phyloP scores from a whole-genome alignment of 2,113 vertebrate genomes.

The Psittacula cyanocephala region DNA sequence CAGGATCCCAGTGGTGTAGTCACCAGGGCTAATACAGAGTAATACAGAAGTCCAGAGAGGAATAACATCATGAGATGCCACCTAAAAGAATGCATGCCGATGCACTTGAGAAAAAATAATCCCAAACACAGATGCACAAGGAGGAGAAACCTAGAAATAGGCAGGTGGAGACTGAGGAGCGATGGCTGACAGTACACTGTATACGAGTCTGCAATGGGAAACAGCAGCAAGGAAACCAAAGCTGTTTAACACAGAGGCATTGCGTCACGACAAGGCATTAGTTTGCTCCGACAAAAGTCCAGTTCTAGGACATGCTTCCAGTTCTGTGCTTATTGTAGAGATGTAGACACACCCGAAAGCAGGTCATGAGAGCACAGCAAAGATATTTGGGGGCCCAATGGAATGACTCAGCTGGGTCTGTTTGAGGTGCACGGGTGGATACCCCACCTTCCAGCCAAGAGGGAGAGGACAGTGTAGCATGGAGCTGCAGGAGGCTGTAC shows the following conservation, averaged over 20 bases:
- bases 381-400: neutral
- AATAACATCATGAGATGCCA: conserved; percentile 73
- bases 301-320: conserved; percentile 31
- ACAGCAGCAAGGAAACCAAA: conserved; percentile 67
- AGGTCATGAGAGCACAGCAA: conserved; percentile 40
- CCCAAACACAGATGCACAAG: conserved; percentile 70
- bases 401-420: neutral
- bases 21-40: neutral
- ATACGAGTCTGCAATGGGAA: conserved; percentile 64
- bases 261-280: conserved; percentile 41
- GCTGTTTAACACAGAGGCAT: conserved; percentile 63
- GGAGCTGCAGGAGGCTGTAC: conserved; percentile 49
- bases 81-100: conserved; percentile 56
- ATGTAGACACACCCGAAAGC: conserved; percentile 30
- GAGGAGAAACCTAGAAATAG: conserved; percentile 65
- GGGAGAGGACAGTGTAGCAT: neutral
- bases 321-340: conserved; percentile 9
- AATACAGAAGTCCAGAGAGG: conserved; percentile 43
- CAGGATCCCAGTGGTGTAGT: neutral
- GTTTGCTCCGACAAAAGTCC: neutral
- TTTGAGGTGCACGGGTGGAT: neutral
- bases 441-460: neutral
- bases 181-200: conserved; percentile 63
- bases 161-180: conserved; percentile 66
- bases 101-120: conserved; percentile 64